Conservation (phyloP, 2,888 invertebrate species). For the Celastrina argiolus region DNA sequence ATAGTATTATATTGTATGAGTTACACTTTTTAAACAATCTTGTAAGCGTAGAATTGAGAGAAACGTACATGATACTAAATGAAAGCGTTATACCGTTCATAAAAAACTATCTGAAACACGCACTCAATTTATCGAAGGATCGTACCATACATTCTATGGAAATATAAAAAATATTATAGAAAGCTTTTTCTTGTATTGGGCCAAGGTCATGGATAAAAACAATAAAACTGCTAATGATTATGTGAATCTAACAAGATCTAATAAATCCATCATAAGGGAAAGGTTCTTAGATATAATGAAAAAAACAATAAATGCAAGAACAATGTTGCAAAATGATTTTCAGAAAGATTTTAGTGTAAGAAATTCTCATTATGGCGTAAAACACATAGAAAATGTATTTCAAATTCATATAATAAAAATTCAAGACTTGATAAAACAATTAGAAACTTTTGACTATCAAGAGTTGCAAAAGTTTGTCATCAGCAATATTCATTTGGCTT, state of each 20-base stretch:
- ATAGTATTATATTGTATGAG: conserved; percentile 40
- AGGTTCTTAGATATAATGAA: conserved; percentile 42
- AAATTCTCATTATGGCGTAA: conserved; percentile 38
- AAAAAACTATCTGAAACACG: conserved; percentile 39
- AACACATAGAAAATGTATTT: conserved; percentile 41
- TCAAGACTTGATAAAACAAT: conserved; percentile 33
- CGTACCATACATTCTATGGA: conserved; percentile 50
- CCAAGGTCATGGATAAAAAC: conserved; percentile 43
- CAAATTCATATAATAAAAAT: conserved; percentile 38
- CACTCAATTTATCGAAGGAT: conserved; percentile 43
- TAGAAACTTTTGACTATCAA: conserved; percentile 43
- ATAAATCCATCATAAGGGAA: conserved; percentile 32
- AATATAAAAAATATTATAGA: conserved; percentile 47
- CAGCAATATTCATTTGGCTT: conserved; percentile 41
- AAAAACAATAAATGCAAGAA: conserved; percentile 41
- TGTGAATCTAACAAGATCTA: conserved; percentile 29
- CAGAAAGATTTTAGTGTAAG: conserved; percentile 44
- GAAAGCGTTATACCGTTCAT: conserved; percentile 44
- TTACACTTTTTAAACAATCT: conserved; percentile 46
- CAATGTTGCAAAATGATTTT: conserved; percentile 44
- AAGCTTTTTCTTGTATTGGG: conserved; percentile 47
- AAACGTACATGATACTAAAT: conserved; percentile 41
- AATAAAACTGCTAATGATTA: conserved; percentile 43
- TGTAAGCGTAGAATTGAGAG: conserved; percentile 26
- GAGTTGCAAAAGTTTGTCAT: conserved; percentile 44